Evolutionary conservation across 2,113 vertebrate genomes (phyloP).

Genomic region (Connochaetes taurinus): DNA sequence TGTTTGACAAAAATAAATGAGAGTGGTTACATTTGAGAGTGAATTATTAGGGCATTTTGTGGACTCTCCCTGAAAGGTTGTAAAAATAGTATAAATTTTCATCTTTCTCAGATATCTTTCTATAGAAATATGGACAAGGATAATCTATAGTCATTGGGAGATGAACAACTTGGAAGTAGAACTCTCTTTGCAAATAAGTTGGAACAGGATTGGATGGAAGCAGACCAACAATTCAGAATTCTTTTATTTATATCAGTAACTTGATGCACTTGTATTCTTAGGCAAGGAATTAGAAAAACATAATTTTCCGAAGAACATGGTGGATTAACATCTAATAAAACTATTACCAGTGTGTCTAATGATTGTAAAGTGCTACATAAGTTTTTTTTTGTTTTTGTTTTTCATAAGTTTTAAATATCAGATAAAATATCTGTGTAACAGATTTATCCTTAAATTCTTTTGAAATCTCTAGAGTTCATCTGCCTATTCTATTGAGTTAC

Average conservation of each 20-base stretch:
- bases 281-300: background rate
- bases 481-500: background rate
- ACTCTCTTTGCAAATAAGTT: background rate
- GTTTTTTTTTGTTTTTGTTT: background rate
- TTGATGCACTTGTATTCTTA: background rate
- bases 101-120: constrained; percentile 3
- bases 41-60: constrained; percentile 18
- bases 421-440: background rate
- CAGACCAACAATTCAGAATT: background rate
- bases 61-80: background rate
- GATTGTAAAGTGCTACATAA: background rate
- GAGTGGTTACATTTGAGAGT: constrained; percentile 18
- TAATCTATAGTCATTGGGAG: background rate
- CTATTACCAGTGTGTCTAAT: background rate
- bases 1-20: constrained; percentile 35
- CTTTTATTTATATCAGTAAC: background rate
- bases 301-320: background rate
- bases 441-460: background rate
- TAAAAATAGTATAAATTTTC: constrained; percentile 39
- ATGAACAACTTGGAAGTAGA: background rate
- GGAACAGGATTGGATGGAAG: background rate
- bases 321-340: background rate
- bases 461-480: background rate
- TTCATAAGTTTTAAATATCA: background rate
- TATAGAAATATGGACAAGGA: constrained; percentile 4